Base-by-base conservation (phyloP, 2,113 vertebrate genomes). In the Sisor rabdophorus region DNA sequence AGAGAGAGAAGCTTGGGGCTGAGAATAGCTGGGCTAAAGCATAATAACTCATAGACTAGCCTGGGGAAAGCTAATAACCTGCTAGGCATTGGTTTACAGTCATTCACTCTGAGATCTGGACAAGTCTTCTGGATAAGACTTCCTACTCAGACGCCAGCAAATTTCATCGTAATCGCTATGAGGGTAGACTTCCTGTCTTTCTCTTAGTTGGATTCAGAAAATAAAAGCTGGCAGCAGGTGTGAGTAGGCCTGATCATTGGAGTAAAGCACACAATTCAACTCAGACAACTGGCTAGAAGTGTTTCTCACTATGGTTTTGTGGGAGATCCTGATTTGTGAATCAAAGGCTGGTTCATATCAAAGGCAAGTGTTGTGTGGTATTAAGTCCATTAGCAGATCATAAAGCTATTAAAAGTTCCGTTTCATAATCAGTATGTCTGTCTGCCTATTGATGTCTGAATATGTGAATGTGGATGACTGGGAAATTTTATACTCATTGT, bases 121-220 rank as follows among this genome's bases (percentile, higher is more conserved):
- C n/a, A n/a, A 17, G 86, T 83, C 84, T 89, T 70, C 82, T 84
- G 78, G 85, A 82, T 83, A 71, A 87, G 81, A 88, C 87, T 88
- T 88, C 86, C 86, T 81, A 81, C 82, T 64, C 88, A 92, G 91
- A 90, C 89, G 75, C 80, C 89, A 89, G 87, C 87, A 75, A 84
- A 79, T 86, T 84, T 64, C 72, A 81, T 84, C 82, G 78, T 80
- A 88, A 88, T 84, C 81, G 74, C 75, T 82, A 88, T 63, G 75
- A 90, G 87, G 80, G 84, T 84, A 90, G 86, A 90, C 91, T 93
- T 93, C 92, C 91, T 92, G 90, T 87, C 88, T 84, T 74, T 81
- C 72, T 67, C 80, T 83, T 20, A 74, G 80, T 81, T 82, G 84
- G 68, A 82, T 81, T 77, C 19, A 69, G 70, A 83, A 69, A 87